Conservation (phyloP, 2,797 vertebrate genomes). For the Mallotus villosus region DNA sequence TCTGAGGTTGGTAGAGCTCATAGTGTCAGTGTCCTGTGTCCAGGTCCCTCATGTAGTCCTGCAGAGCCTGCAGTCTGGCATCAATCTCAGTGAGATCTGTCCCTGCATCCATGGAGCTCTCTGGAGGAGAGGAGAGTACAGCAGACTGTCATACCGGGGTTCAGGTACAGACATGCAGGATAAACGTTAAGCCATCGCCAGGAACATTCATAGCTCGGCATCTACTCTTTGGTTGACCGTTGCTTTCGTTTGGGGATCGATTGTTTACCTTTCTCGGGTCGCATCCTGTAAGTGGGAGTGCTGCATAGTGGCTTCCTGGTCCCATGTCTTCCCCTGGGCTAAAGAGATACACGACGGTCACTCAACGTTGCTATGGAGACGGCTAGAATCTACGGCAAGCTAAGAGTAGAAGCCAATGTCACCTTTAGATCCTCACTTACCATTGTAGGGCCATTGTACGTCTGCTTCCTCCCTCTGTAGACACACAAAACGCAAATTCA, state of each 20-base stretch:
- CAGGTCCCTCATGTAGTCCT: constrained; percentile 90
- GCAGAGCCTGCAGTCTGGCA: constrained; percentile 85
- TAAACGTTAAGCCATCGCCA: too few species aligned
- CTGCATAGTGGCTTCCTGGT: constrained; percentile 77
- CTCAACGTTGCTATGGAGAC: neutral
- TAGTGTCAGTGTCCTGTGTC: constrained; percentile 63
- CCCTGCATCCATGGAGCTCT: constrained; percentile 74
- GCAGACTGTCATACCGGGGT: constrained; percentile 1
- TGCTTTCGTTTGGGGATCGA: neutral
- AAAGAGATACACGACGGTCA: constrained; percentile 14
- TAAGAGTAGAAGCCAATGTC: neutral
- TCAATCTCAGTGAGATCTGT: constrained; percentile 89
- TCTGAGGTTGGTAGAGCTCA: neutral
- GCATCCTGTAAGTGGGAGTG: constrained; percentile 74
- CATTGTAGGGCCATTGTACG: constrained; percentile 67
- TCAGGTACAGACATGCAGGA: too few species aligned
- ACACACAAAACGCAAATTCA: neutral
- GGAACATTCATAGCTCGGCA: too few species aligned
- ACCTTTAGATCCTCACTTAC: constrained; percentile 54
- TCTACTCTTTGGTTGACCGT: neutral
- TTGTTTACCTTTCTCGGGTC: constrained; percentile 70
- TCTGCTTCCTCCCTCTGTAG: constrained; percentile 68
- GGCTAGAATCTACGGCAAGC: neutral
- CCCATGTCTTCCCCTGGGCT: constrained; percentile 68
- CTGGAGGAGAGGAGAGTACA: constrained; percentile 54